Evolutionary conservation across 2,113 vertebrate genomes (phyloP), one percentile per base, ranked within the genome.

Genomic region (pig (Sus scrofa)): DNA sequence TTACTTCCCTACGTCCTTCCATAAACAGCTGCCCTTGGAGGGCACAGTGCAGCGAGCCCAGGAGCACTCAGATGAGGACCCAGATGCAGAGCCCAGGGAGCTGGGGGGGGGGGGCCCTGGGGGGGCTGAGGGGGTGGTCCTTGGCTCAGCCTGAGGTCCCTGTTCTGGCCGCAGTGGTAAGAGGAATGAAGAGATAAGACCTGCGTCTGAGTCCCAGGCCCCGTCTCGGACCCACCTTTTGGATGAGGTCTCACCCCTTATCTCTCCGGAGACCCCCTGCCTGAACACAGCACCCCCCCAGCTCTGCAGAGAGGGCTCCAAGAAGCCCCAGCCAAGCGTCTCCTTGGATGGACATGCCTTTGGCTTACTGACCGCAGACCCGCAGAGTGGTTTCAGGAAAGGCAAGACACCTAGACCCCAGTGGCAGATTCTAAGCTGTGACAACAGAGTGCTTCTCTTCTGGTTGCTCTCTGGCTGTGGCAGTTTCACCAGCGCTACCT

Each of bases 101-200:
- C 9, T 20, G 34, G 75, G 16, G 60, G 65, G 44, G n/a, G n/a
- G n/a, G n/a, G n/a, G n/a, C n/a, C n/a, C n/a, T n/a, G n/a, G n/a
- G n/a, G n/a, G n/a, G n/a, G n/a, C n/a, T 44, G 44, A 4, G 5
- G 44, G 44, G 44, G 44, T 44, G 44, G 44, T 44, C 32, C 14
- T n/a, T 22, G 58, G 86, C 19, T 74, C 44, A 2, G 0, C 0
- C 0, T 62, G 39, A 67, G 37, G 20, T 50, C 37, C 52, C 85
- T 27, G 10, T n/a, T 65, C 34, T 32, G 0, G 1, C 44, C 20
- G 1, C 67, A 3, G 12, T 20, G 86, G 30, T 54, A 34, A 37
- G 44, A 93, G 52, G 44, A 56, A 39, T 15, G 71, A 67, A 79
- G 65, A 65, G 15, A 34, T 13, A 63, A 52, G 89, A 79, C 30